Percentiles rank a stretch among this genome's conserved stretches.
Conservation (phyloP, 2,113 vertebrate genomes). For the Tiliqua scincoides region DNA sequence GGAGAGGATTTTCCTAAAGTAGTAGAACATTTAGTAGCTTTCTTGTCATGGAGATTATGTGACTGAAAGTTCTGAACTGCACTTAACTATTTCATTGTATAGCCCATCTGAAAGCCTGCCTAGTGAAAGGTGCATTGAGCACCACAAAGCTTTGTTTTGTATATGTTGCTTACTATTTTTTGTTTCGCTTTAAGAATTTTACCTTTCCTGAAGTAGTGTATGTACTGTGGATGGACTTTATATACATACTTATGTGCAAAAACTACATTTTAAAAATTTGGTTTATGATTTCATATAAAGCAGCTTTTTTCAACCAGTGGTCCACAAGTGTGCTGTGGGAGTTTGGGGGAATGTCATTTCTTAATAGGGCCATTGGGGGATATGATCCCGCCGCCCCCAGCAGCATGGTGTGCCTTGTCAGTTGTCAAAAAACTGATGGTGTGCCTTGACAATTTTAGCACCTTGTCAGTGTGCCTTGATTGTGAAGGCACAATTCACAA, state of each 20-base stretch:
- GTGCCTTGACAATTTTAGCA: too few species aligned
- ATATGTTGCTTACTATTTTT: neutral
- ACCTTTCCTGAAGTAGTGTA: neutral
- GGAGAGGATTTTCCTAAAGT: neutral
- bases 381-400: too few species aligned
- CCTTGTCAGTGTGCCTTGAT: too few species aligned
- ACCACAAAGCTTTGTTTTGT: constrained; percentile 63
- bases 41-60: constrained; percentile 26
- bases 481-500: too few species aligned
- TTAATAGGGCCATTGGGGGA: too few species aligned
- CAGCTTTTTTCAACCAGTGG: too few species aligned
- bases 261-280: neutral
- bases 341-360: too few species aligned
- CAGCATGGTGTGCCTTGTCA: too few species aligned
- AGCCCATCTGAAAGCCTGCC: too few species aligned
- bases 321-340: too few species aligned
- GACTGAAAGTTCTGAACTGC: constrained; percentile 7
- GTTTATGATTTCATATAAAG: neutral
- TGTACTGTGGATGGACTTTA: neutral
- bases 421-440: too few species aligned
- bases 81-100: constrained; percentile 4
- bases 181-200: constrained; percentile 55
- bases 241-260: neutral
- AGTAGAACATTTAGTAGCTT: too few species aligned
- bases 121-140: constrained; percentile 44